Conservation (phyloP, 1,140 invertebrate genomes). For the Papilio machaon region DNA sequence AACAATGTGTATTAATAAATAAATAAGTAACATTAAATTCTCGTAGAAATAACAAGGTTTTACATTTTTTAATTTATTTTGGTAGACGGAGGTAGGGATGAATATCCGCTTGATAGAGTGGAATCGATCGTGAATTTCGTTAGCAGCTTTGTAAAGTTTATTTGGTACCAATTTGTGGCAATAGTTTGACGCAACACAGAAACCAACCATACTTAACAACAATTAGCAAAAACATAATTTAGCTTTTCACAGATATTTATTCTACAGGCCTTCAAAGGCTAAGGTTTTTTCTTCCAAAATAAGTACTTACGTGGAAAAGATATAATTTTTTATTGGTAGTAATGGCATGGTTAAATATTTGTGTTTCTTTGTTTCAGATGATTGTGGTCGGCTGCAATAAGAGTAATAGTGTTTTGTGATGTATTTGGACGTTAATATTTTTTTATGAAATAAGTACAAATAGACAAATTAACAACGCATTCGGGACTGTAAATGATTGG, state of each 20-base stretch:
- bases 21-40: neutral
- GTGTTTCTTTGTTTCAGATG: conserved; percentile 63
- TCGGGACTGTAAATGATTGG: conserved; percentile 55
- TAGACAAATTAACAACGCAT: conserved; percentile 59
- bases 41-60: neutral
- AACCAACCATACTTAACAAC: neutral
- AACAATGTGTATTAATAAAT: no score
- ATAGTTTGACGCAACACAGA: neutral
- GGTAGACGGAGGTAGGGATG: neutral
- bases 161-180: neutral
- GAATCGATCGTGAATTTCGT: neutral
- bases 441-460: conserved; percentile 80
- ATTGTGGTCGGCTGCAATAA: conserved; percentile 69
- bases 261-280: neutral
- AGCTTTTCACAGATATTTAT: neutral
- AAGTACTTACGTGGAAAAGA: neutral
- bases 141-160: neutral
- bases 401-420: conserved; percentile 68
- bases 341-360: conserved; percentile 29
- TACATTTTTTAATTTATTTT: conserved; percentile 6
- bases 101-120: neutral
- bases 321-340: neutral
- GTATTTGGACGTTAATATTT: conserved; percentile 78
- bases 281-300: neutral
- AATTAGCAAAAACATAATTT: neutral